These are phyloP conservation scores for Erinaceus europaeus DNA, from an alignment of 2,113 vertebrate genomes.

Conservation along the genomic window DNA sequence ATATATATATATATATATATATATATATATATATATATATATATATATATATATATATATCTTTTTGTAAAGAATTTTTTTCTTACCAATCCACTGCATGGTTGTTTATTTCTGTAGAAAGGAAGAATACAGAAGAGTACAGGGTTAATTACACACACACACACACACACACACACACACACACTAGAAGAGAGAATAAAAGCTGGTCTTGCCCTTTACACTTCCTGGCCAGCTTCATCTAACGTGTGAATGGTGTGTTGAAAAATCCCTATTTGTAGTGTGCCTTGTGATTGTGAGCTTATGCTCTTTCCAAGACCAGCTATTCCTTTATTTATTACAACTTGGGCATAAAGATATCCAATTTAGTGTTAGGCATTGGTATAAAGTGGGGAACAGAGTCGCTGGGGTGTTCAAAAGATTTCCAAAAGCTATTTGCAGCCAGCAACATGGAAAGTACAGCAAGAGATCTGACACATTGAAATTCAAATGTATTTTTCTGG, in stretches of 20 bases:
- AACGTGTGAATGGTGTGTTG: background rate
- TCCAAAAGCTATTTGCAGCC: conserved; percentile 75
- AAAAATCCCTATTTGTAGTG: background rate
- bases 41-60: too few relatives aligned
- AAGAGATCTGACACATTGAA: conserved; percentile 65
- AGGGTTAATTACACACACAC: too few relatives aligned
- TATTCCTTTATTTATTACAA: conserved; percentile 21
- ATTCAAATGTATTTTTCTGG: conserved; percentile 67
- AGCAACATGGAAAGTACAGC: conserved; percentile 62
- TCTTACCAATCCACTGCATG: too few relatives aligned
- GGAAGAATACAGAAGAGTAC: too few relatives aligned
- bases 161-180: too few relatives aligned
- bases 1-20: too few relatives aligned
- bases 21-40: too few relatives aligned
- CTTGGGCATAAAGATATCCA: conserved; percentile 31
- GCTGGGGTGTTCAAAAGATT: conserved; percentile 72
- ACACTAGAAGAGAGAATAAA: too few relatives aligned
- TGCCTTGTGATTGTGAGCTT: background rate
- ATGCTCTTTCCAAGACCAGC: background rate
- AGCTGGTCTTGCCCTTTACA: background rate
- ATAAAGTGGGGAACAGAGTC: conserved; percentile 25
- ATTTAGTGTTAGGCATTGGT: background rate
- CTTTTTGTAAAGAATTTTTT: too few relatives aligned
- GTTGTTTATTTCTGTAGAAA: too few relatives aligned
- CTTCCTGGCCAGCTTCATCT: background rate